These are phyloP conservation scores for Panzeria rudis DNA, from an alignment of 2,888 invertebrate species.

Conservation along the genomic window DNA sequence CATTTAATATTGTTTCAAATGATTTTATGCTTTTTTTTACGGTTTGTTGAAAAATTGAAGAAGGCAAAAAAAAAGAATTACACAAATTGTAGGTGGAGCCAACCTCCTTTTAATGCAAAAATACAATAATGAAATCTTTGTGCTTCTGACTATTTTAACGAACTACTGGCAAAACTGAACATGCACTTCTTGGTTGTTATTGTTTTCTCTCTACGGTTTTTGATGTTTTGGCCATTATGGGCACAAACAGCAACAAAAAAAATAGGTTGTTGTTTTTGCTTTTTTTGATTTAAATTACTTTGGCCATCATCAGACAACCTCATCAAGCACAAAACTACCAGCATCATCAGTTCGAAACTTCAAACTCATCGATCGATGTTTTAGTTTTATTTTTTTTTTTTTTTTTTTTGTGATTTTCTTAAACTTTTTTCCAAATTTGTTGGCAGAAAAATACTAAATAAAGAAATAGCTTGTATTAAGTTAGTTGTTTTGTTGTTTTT, in stretches of 20 bases:
- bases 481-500: conserved; percentile 12
- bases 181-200: conserved; percentile 42
- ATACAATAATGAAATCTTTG: conserved; percentile 71
- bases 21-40: conserved; percentile 38
- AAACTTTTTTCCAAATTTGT: conserved; percentile 30
- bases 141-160: conserved; percentile 63
- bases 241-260: neutral
- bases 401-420: conserved; percentile 1
- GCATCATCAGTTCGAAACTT: conserved; percentile 64
- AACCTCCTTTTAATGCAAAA: conserved; percentile 69
- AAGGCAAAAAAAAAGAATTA: conserved; percentile 9
- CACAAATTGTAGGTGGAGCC: conserved; percentile 72
- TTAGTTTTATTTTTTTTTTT: conserved; percentile 49
- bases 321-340: conserved; percentile 63
- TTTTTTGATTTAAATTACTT: conserved; percentile 68
- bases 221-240: conserved; percentile 62
- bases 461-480: conserved; percentile 50
- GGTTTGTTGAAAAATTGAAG: neutral
- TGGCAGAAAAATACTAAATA: conserved; percentile 50
- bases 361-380: conserved; percentile 70
- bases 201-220: conserved; percentile 42
- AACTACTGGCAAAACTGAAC: conserved; percentile 58
- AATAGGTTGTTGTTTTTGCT: conserved; percentile 18
- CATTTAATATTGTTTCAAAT: conserved; percentile 41
- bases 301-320: conserved; percentile 66